These are phyloP conservation scores for Scaptomyza tumidula DNA, from an alignment of 2,888 invertebrate genomes.

Conservation along the genomic window DNA sequence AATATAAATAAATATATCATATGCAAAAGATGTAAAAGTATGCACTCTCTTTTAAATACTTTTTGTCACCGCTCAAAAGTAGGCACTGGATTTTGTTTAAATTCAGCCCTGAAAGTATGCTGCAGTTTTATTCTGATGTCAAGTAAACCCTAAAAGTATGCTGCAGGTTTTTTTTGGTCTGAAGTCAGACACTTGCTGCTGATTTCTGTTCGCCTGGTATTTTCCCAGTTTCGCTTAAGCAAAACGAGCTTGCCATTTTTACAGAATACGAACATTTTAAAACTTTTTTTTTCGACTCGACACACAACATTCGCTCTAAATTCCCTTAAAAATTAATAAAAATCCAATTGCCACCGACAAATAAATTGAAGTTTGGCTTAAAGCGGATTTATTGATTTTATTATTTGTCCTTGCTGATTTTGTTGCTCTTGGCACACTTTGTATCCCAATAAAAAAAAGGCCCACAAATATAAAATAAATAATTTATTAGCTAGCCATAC, in stretches of 20 bases:
- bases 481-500: slow-evolving; percentile 25
- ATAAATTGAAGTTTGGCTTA: too few relatives aligned
- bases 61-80: neutral
- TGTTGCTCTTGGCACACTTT: too few relatives aligned
- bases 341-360: too few relatives aligned
- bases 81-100: neutral
- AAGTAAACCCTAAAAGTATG: too few relatives aligned
- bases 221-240: neutral
- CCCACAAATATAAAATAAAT: slow-evolving; percentile 24
- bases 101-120: neutral
- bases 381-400: too few relatives aligned
- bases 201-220: slow-evolving; percentile 3
- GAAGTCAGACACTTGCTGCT: neutral
- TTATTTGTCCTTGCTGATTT: too few relatives aligned
- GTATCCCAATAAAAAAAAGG: neutral
- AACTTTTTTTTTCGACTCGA: too few relatives aligned
- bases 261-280: too few relatives aligned
- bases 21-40: neutral
- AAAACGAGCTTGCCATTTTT: too few relatives aligned
- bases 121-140: neutral
- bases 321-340: too few relatives aligned
- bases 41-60: neutral
- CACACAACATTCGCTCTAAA: too few relatives aligned
- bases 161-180: neutral
- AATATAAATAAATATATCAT: slow-evolving; percentile 5